Percentiles rank a stretch among this genome's conserved stretches.
These are phyloP conservation scores for Malachius bipustulatus DNA, from an alignment of 2,888 invertebrate genomes.

Conservation along the genomic window DNA sequence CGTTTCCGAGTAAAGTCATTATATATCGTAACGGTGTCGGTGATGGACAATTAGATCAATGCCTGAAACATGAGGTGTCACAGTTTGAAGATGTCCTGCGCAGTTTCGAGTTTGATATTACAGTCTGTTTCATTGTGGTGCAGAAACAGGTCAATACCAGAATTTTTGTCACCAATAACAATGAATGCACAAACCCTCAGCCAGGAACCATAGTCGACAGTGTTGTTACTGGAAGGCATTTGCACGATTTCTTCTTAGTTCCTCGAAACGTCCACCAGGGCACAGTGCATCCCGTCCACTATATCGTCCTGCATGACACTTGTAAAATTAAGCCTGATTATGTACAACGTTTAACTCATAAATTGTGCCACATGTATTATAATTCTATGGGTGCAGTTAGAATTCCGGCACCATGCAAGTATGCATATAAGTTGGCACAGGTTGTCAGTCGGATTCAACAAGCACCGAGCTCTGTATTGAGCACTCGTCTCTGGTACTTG, in stretches of 20 bases:
- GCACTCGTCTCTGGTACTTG: constrained; percentile 58
- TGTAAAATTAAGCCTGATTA: constrained; percentile 64
- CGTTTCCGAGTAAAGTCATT: constrained; percentile 66
- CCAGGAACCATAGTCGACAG: constrained; percentile 84
- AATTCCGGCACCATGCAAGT: constrained; percentile 83
- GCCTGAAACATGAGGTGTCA: constrained; percentile 67
- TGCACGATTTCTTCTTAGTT: constrained; percentile 82
- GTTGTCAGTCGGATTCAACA: constrained; percentile 72
- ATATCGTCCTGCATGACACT: constrained; percentile 66
- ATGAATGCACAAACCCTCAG: constrained; percentile 47
- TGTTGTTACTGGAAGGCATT: constrained; percentile 58
- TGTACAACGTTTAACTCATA: constrained; percentile 74
- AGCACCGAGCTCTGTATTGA: constrained; percentile 44
- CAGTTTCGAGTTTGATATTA: constrained; percentile 31
- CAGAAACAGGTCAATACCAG: constrained; percentile 87
- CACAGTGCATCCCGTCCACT: constrained; percentile 86
- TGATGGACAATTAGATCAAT: constrained; percentile 67
- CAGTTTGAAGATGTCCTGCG: constrained; percentile 51
- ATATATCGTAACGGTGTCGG: constrained; percentile 91
- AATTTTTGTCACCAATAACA: constrained; percentile 44
- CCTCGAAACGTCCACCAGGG: constrained; percentile 81
- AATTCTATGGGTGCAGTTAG: constrained; percentile 93
- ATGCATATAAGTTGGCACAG: constrained; percentile 85
- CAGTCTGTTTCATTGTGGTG: constrained; percentile 69
- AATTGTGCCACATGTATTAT: constrained; percentile 85